These are phyloP conservation scores for Diplolepis rosae DNA, from an alignment of 2,888 invertebrate genomes.

Conservation along the genomic window DNA sequence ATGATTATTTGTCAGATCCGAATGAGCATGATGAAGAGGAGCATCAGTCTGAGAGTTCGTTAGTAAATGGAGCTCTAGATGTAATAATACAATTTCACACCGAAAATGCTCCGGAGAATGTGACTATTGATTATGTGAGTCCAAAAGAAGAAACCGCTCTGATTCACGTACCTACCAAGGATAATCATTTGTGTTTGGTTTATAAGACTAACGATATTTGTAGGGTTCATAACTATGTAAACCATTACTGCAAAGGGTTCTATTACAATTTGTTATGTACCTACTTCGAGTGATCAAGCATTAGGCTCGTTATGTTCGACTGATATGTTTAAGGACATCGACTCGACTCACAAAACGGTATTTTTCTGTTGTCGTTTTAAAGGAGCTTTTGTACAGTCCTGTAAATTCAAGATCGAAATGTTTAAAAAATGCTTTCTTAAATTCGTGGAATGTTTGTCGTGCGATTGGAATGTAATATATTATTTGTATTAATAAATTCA, in stretches of 20 bases:
- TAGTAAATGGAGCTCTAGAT: constrained; percentile 56
- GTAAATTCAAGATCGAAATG: constrained; percentile 40
- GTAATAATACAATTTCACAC: constrained; percentile 69
- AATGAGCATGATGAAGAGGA: constrained; percentile 51
- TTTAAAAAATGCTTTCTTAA: constrained; percentile 35
- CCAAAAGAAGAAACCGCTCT: constrained; percentile 73
- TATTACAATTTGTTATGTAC: constrained; percentile 69
- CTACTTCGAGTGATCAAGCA: constrained; percentile 59
- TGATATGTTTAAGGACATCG: constrained; percentile 18
- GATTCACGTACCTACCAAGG: constrained; percentile 78
- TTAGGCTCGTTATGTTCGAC: constrained; percentile 3
- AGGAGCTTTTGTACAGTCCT: constrained; percentile 40
- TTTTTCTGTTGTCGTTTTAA: constrained; percentile 21
- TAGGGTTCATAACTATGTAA: constrained; percentile 67
- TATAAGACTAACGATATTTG: constrained; percentile 76
- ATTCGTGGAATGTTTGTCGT: constrained; percentile 43
- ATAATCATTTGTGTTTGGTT: constrained; percentile 82
- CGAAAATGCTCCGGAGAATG: constrained; percentile 48
- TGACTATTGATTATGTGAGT: constrained; percentile 66
- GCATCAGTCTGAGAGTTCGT: constrained; percentile 37
- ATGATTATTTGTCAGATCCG: constrained; percentile 62
- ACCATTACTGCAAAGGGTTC: constrained; percentile 66
- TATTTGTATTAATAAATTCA: constrained; percentile 67
- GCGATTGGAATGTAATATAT: constrained; percentile 57
- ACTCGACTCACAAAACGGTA: constrained; percentile 1